Evolutionary conservation across 2,888 invertebrate species (phyloP).

Genomic region (Drosophila birchii): DNA sequence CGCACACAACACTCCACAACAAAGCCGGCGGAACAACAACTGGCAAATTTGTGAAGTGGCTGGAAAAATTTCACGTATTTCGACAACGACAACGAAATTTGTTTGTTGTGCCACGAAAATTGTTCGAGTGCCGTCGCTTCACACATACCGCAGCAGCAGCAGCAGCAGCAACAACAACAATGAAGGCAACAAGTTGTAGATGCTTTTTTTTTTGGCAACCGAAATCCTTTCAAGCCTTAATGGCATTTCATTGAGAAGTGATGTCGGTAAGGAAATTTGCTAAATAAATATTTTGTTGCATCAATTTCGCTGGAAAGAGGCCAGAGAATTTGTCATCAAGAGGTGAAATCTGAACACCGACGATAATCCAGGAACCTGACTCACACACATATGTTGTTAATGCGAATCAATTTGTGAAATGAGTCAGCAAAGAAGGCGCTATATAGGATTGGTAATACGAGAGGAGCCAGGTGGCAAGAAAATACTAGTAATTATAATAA

Average conservation of each 20-base stretch:
- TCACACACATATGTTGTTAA: conserved; percentile 18
- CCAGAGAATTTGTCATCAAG: conserved; percentile 38
- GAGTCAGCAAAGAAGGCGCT: conserved; percentile 23
- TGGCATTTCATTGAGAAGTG: conserved; percentile 39
- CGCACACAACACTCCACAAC: conserved; percentile 46
- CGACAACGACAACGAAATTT: conserved; percentile 38
- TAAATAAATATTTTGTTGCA: conserved; percentile 64
- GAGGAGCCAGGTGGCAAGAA: neutral
- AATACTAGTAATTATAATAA: neutral
- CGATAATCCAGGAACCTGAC: conserved; percentile 5
- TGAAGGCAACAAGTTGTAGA: neutral
- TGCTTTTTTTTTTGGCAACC: conserved; percentile 22
- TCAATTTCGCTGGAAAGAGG: conserved; percentile 49
- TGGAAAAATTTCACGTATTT: conserved; percentile 72
- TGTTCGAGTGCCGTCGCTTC: conserved; percentile 52
- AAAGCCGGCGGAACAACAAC: conserved; percentile 37
- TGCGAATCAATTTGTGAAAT: conserved; percentile 20
- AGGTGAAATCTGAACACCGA: conserved; percentile 24
- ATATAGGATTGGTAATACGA: conserved; percentile 5
- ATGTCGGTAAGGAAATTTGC: conserved; percentile 51
- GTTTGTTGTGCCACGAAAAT: conserved; percentile 56
- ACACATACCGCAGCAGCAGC: conserved; percentile 38
- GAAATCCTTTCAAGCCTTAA: conserved; percentile 51
- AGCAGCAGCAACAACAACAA: conserved; percentile 18
- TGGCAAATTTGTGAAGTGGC: conserved; percentile 65